Evolutionary conservation across 1,140 invertebrate species (phyloP).

Genomic region (Teleopsis dalmanni): DNA sequence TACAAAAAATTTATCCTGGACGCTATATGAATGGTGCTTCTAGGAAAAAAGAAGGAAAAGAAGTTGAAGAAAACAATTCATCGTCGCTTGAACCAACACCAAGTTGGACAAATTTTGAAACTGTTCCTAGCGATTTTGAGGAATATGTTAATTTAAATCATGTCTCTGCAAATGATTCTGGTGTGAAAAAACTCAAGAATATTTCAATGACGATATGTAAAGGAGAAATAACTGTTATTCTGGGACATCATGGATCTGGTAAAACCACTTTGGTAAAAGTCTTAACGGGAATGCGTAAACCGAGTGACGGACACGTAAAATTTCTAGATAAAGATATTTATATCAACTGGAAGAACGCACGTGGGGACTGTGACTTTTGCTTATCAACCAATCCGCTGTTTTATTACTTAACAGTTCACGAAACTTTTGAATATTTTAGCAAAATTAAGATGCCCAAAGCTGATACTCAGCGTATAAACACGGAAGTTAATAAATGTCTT

Average conservation of each 20-base stretch:
- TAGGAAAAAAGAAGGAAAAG: too few species aligned
- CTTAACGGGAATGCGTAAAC: conserved; percentile 67
- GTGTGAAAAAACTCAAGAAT: conserved; percentile 56
- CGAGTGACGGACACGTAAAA: conserved; percentile 15
- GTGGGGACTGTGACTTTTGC: conserved; percentile 21
- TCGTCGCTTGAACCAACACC: background rate
- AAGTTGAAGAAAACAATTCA: background rate
- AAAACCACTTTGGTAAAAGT: conserved; percentile 70
- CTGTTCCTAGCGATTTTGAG: conserved; percentile 19
- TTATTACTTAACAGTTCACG: conserved; percentile 20
- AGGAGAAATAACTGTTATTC: conserved; percentile 56
- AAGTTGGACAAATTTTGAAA: conserved; percentile 28
- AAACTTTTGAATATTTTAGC: conserved; percentile 29
- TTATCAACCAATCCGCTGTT: conserved; percentile 21
- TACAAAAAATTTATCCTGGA: too few species aligned
- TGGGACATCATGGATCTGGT: conserved; percentile 67
- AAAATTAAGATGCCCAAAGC: conserved; percentile 14
- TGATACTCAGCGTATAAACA: conserved; percentile 6
- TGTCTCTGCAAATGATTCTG: conserved; percentile 18
- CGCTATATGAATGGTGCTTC: too few species aligned
- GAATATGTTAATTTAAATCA: conserved; percentile 22
- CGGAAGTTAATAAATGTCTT: conserved; percentile 26
- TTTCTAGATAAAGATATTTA: conserved; percentile 10
- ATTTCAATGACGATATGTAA: conserved; percentile 58
- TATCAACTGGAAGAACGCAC: background rate